Conservation (phyloP, 2,113 vertebrate species). For the Pelmatolapia mariae region DNA sequence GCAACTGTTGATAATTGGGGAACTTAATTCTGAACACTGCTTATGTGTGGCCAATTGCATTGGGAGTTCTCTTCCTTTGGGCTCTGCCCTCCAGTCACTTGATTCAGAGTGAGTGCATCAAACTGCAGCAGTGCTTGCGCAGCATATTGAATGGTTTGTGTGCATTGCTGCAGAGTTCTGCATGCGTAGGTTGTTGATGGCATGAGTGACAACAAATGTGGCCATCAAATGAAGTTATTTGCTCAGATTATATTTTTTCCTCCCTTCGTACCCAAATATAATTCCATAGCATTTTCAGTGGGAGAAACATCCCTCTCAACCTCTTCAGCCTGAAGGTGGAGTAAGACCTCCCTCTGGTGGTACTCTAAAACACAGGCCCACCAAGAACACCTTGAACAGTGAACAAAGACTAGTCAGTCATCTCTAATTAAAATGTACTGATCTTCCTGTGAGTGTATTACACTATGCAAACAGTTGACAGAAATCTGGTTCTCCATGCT, state of each 20-base stretch:
- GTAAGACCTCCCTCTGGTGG: neutral
- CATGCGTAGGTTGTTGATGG: fast-evolving
- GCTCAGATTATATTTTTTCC: neutral
- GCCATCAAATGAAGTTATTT: neutral
- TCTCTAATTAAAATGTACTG: neutral
- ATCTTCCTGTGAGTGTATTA: neutral
- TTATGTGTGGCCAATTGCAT: neutral
- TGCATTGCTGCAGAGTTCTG: neutral
- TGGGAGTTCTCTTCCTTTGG: fast-evolving
- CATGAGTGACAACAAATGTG: neutral
- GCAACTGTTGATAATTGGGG: neutral
- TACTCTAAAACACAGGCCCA: neutral
- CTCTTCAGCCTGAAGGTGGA: neutral
- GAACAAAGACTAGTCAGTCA: neutral
- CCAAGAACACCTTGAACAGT: neutral
- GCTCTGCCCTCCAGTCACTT: neutral
- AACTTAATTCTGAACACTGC: neutral
- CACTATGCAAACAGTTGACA: neutral
- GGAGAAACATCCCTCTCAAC: neutral
- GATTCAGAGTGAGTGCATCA: neutral
- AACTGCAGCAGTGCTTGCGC: neutral
- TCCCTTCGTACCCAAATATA: fast-evolving
- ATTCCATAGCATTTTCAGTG: neutral
- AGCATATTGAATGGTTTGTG: neutral
- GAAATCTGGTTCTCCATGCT: neutral